phyloP scores from a whole-genome alignment of 2,113 vertebrate species.

The Clarias magur region DNA sequence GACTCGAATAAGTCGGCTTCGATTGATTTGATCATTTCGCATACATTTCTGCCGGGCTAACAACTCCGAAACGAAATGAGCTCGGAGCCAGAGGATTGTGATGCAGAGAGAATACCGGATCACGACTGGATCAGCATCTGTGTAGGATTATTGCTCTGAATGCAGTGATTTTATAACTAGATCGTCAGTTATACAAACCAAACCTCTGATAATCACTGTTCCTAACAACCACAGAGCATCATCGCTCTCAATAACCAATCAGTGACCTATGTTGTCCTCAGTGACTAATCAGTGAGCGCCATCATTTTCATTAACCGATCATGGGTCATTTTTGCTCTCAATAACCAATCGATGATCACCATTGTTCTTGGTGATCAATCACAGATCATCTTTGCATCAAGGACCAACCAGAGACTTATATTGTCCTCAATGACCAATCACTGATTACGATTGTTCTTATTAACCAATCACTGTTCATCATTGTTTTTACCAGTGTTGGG shows the following conservation, averaged over 20 bases:
- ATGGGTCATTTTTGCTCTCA: neutral
- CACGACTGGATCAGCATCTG: neutral
- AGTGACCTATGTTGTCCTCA: neutral
- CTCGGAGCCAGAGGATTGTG: neutral
- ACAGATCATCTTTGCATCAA: neutral
- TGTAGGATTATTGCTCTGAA: neutral
- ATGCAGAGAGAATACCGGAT: neutral
- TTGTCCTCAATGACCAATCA: neutral
- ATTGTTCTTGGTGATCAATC: neutral
- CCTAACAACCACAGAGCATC: neutral
- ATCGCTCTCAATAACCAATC: neutral
- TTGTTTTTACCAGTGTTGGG: neutral
- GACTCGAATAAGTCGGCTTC: neutral
- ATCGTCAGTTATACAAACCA: neutral
- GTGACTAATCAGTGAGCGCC: neutral
- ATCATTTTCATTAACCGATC: neutral
- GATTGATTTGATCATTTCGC: constrained; percentile 3
- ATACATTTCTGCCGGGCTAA: neutral
- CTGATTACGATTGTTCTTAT: neutral
- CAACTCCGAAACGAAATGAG: neutral
- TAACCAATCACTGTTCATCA: neutral
- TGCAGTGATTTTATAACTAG: neutral
- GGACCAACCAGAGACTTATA: too few species aligned
- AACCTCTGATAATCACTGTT: neutral
- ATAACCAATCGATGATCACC: neutral